Conservation (phyloP, 2,888 invertebrate species). For the Xylocampa areola region DNA sequence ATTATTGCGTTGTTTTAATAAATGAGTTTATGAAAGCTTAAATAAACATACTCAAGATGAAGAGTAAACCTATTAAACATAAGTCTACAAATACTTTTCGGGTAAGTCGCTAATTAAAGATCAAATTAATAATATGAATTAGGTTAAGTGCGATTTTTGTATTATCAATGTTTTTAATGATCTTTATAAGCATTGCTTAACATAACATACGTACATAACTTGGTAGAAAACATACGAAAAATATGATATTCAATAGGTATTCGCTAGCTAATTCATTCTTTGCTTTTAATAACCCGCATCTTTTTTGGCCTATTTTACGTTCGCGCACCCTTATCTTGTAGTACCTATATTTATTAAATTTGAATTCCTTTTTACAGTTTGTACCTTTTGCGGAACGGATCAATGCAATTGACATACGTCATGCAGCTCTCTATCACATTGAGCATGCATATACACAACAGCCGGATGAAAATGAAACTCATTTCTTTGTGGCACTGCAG, state of each 20-base stretch:
- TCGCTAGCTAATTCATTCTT: too few relatives aligned
- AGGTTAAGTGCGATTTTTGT: conserved; percentile 61
- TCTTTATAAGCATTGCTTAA: background rate
- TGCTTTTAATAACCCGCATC: too few relatives aligned
- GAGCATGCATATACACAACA: conserved; percentile 93
- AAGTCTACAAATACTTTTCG: conserved; percentile 94
- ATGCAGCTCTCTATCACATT: conserved; percentile 95
- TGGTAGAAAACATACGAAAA: too few relatives aligned
- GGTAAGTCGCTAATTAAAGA: conserved; percentile 82
- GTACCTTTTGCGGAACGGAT: conserved; percentile 96
- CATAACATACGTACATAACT: too few relatives aligned
- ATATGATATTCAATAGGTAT: too few relatives aligned
- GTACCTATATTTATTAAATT: background rate
- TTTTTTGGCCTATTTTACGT: too few relatives aligned
- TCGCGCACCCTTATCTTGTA: background rate
- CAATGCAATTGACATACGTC: conserved; percentile 94
- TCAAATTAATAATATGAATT: conserved; percentile 26
- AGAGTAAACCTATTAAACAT: conserved; percentile 92
- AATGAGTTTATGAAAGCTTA: conserved; percentile 26
- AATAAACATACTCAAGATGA: conserved; percentile 86
- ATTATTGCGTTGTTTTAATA: conserved; percentile 12
- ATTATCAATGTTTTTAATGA: background rate
- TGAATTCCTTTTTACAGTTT: conserved; percentile 90
- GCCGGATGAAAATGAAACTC: conserved; percentile 93
- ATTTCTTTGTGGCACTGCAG: conserved; percentile 94